Evolutionary conservation across 2,113 vertebrate species (phyloP).

Genomic region (Heterochromis multidens): DNA sequence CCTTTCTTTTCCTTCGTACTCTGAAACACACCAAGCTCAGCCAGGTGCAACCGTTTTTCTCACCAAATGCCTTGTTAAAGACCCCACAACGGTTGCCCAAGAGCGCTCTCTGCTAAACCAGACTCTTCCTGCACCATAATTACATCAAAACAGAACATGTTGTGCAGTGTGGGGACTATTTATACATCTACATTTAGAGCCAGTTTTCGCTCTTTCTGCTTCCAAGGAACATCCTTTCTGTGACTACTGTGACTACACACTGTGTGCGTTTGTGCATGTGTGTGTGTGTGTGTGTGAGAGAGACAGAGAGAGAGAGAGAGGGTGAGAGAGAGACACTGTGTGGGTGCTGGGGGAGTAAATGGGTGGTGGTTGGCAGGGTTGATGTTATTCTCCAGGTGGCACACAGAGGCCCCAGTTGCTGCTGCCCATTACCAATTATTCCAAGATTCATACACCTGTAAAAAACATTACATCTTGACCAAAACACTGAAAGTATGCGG

Average conservation of each 20-base stretch:
- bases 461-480: constrained; percentile 69
- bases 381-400: constrained; percentile 67
- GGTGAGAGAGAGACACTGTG: not conserved
- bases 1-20: not conserved
- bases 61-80: constrained; percentile 60
- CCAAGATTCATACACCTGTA: constrained; percentile 65
- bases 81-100: constrained; percentile 55
- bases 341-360: constrained; percentile 33
- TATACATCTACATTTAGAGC: constrained; percentile 60
- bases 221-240: constrained; percentile 69
- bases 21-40: constrained; percentile 21
- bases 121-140: constrained; percentile 69
- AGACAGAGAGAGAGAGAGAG: not conserved
- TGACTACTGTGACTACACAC: constrained; percentile 9
- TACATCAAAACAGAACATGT: constrained; percentile 71
- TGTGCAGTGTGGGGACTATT: constrained; percentile 68
- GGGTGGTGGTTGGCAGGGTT: constrained; percentile 35
- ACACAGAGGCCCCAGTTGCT: constrained; percentile 39
- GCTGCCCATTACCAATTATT: constrained; percentile 60
- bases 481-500: constrained; percentile 58
- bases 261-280: not conserved
- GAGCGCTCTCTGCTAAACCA: constrained; percentile 57
- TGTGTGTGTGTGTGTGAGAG: not conserved
- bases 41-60: constrained; percentile 67
- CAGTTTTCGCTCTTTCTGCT: constrained; percentile 59